These are phyloP conservation scores for Gymnorhina tibicen DNA, from an alignment of 2,113 vertebrate genomes.

Conservation along the genomic window DNA sequence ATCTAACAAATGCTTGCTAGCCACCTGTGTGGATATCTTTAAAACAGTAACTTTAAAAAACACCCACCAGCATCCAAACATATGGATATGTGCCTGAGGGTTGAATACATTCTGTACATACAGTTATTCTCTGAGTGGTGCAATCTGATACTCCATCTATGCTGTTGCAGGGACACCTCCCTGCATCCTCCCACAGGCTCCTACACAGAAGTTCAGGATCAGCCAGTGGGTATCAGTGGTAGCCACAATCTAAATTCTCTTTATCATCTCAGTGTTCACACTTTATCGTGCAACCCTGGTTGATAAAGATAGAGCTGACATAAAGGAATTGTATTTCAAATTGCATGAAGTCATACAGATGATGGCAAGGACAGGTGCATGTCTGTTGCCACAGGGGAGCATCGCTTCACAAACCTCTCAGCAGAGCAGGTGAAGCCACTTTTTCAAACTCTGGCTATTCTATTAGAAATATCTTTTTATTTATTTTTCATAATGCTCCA, in stretches of 20 bases:
- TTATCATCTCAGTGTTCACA: neutral
- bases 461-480: neutral
- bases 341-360: accelerated
- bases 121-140: constrained; percentile 1
- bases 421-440: neutral
- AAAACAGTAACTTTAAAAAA: constrained; percentile 51
- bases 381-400: neutral
- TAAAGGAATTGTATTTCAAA: neutral
- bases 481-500: neutral
- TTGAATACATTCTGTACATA: constrained; percentile 24
- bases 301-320: neutral
- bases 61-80: constrained; percentile 55
- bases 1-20: constrained; percentile 28
- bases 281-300: neutral
- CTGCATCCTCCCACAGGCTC: neutral
- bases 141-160: neutral
- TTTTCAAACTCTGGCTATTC: neutral
- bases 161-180: neutral
- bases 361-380: accelerated
- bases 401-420: neutral
- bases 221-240: neutral
- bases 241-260: neutral
- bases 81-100: constrained; percentile 41
- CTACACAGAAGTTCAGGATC: neutral
- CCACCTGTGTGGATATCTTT: constrained; percentile 56